Evolutionary conservation across 2,797 vertebrate genomes (phyloP), one percentile per base, ranked within the genome.

Genomic region (Phoeniculus purpureus): DNA sequence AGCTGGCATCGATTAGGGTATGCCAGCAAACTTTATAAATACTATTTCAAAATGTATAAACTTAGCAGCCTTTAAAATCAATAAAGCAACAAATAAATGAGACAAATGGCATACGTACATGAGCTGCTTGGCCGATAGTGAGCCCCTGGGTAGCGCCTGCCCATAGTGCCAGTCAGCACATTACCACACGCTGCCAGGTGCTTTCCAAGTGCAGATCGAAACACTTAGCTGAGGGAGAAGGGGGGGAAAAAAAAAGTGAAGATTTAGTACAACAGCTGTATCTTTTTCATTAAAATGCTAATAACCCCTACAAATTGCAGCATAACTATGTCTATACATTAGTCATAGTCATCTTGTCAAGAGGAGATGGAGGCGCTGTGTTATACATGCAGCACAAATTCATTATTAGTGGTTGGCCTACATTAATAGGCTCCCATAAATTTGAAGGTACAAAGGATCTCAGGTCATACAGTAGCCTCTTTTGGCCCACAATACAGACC

Each of bases 101-200:
- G 61, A 82, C 6, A 2, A 56, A 29, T 50, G 37, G 90, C 76
- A 92, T 96, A 98, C 98, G 6, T 98, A 98, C 98, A 97, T 59
- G 97, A 97, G 96, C 83, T 96, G 96, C 96, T 96, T 88, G 97
- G 97, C 94, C 77, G 95, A 94, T 94, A 96, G 93, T 91, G 96
- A 96, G 95, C 96, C 94, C 97, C 97, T 0, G 94, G 97, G 96
- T 96, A 97, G 31, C 96, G 79, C 96, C 97, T 97, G 96, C 98
- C 98, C 98, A 98, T 98, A 97, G 94, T 73, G 97, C 95, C 95
- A 84, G 95, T 98, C 96, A 98, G 96, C 96, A 96, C 97, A 96
- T 96, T 31, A 92, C 96, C 96, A 62, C 94, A 64, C 84, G 23
- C 89, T 27, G 66, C 61, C 93, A 25, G 91, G 76, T 85, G 94